Evolutionary conservation across 2,888 invertebrate species (phyloP).

Genomic region (Dascillus cervinus): DNA sequence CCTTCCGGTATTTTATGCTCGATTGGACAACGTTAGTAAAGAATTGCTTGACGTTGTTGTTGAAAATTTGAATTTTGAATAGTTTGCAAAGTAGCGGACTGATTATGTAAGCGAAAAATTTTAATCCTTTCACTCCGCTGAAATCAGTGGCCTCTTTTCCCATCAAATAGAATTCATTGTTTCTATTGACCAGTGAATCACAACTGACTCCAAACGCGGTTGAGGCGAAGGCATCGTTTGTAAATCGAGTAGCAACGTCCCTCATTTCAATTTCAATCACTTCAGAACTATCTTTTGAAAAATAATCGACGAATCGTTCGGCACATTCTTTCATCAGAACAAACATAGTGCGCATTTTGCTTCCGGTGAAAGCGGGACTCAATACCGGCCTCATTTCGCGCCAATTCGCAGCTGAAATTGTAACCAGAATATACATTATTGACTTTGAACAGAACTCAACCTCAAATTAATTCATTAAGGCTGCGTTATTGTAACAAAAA

Average conservation of each 20-base stretch:
- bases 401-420: conserved; percentile 5
- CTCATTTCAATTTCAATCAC: conserved; percentile 27
- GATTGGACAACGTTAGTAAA: conserved; percentile 8
- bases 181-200: conserved; percentile 46
- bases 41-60: conserved; percentile 14
- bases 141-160: conserved; percentile 26
- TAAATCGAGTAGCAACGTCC: conserved; percentile 45
- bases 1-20: conserved; percentile 10
- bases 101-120: conserved; percentile 5
- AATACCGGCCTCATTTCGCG: conserved; percentile 8
- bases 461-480: too few species aligned
- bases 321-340: conserved; percentile 8
- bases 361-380: conserved; percentile 10
- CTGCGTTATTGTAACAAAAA: too few species aligned
- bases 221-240: too few species aligned
- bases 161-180: conserved; percentile 47
- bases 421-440: too few species aligned
- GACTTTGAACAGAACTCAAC: too few species aligned
- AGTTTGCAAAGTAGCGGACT: too few species aligned
- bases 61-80: too few species aligned
- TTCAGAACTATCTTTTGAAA: conserved; percentile 10
- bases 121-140: conserved; percentile 6
- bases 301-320: conserved; percentile 1
- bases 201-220: conserved; percentile 49
- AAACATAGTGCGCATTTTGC: conserved; percentile 11